Evolutionary conservation across 2,113 vertebrate species (phyloP).

Genomic region (Sander lucioperca): DNA sequence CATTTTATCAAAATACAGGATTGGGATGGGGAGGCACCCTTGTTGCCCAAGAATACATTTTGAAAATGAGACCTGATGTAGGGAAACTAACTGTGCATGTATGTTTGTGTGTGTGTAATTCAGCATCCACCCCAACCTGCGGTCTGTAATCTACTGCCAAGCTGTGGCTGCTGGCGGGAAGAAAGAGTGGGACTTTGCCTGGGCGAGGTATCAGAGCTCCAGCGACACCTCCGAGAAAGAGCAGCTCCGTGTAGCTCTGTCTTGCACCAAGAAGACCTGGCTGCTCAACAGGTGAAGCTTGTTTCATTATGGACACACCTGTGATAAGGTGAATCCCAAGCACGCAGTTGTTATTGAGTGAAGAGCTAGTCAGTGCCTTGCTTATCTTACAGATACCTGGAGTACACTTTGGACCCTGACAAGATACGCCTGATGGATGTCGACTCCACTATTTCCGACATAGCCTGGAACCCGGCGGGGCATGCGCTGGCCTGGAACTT

Average conservation of each 20-base stretch:
- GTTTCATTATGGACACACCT: not conserved
- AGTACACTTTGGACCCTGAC: constrained; percentile 85
- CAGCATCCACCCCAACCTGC: constrained; percentile 90
- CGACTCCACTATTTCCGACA: constrained; percentile 82
- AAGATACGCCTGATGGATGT: constrained; percentile 90
- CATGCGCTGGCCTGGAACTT: constrained; percentile 94
- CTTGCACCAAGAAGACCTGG: constrained; percentile 90
- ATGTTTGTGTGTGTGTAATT: constrained; percentile 17
- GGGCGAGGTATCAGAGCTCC: constrained; percentile 78
- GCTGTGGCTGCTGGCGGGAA: constrained; percentile 85
- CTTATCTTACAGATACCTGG: constrained; percentile 87
- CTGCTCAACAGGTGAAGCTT: constrained; percentile 89
- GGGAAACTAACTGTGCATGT: not conserved
- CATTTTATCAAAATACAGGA: no score
- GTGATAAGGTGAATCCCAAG: not conserved
- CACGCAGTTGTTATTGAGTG: not conserved
- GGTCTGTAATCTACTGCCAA: constrained; percentile 89
- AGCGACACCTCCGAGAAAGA: constrained; percentile 84
- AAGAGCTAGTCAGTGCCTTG: not conserved
- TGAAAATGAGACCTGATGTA: constrained; percentile 13
- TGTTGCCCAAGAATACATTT: not conserved
- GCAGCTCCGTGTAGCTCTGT: constrained; percentile 85
- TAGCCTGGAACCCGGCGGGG: constrained; percentile 87
- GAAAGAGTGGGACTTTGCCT: constrained; percentile 90
- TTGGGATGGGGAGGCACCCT: no score